phyloP scores from a whole-genome alignment of 2,113 vertebrate genomes.

The Pachyramphus minor region DNA sequence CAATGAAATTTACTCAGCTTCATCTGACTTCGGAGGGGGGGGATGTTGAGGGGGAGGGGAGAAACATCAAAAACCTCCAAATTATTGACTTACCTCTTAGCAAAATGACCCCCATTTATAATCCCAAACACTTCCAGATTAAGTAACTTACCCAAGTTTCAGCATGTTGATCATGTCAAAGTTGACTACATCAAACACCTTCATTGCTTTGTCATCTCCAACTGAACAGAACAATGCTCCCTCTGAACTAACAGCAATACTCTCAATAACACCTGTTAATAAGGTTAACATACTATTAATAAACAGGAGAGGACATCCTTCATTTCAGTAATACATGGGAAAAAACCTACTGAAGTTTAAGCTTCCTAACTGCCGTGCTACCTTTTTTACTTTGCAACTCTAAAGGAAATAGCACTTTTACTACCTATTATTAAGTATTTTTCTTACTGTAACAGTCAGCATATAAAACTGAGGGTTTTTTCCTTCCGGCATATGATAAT shows the following conservation, averaged over 20 bases:
- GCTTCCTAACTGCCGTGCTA: neutral
- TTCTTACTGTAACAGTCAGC: neutral
- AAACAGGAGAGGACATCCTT: neutral
- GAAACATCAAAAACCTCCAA: neutral
- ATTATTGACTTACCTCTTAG: neutral
- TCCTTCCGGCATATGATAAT: neutral
- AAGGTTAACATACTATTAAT: neutral
- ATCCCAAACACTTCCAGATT: neutral
- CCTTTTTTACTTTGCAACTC: neutral
- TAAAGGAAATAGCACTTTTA: neutral
- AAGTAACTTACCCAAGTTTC: constrained; percentile 86
- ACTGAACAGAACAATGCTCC: constrained; percentile 92
- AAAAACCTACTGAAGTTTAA: neutral
- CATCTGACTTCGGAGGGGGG: neutral
- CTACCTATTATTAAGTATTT: neutral
- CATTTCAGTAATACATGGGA: neutral
- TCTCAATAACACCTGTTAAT: constrained; percentile 87
- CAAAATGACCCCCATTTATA: neutral
- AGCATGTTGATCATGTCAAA: constrained; percentile 99
- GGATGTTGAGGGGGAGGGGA: no score
- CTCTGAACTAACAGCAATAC: constrained; percentile 90
- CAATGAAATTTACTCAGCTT: neutral
- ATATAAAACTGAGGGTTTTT: neutral
- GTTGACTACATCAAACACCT: constrained; percentile 97
- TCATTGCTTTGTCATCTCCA: constrained; percentile 98